Evolutionary conservation across 2,888 invertebrate species (phyloP).

Genomic region (Danaus chrysippus): DNA sequence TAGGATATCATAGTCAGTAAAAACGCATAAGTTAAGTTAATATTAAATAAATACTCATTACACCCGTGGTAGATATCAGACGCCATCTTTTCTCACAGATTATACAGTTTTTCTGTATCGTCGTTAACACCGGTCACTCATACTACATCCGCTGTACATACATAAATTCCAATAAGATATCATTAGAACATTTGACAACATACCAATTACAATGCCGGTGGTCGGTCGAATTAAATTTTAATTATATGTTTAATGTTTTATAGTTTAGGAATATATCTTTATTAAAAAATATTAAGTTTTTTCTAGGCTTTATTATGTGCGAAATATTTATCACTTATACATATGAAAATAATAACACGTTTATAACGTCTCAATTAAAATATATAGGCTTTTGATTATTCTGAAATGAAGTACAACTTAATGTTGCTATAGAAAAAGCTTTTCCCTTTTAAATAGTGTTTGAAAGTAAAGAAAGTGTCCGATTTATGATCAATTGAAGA

Average conservation of each 20-base stretch:
- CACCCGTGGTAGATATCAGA: conserved; percentile 1
- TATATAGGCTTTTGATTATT: too few species aligned
- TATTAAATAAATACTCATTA: conserved; percentile 7
- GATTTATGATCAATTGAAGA: conserved; percentile 38
- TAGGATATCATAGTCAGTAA: neutral
- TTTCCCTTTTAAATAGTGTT: conserved; percentile 28
- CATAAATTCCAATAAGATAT: conserved; percentile 25
- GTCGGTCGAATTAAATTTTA: too few species aligned
- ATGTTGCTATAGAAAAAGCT: too few species aligned
- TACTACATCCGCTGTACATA: conserved; percentile 30
- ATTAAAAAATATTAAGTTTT: too few species aligned
- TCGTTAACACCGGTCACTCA: conserved; percentile 20
- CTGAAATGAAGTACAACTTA: too few species aligned
- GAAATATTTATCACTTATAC: too few species aligned
- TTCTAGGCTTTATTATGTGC: too few species aligned
- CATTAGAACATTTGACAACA: conserved; percentile 1
- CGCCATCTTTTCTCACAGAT: conserved; percentile 9
- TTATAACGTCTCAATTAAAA: too few species aligned
- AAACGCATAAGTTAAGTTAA: neutral
- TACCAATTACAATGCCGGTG: too few species aligned
- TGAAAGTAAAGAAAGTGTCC: conserved; percentile 39
- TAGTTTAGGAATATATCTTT: too few species aligned
- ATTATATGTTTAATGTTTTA: too few species aligned
- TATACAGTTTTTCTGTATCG: conserved; percentile 12
- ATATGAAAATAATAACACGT: too few species aligned